Conservation (phyloP, 2,888 invertebrate genomes). For the Brenthis hecate region DNA sequence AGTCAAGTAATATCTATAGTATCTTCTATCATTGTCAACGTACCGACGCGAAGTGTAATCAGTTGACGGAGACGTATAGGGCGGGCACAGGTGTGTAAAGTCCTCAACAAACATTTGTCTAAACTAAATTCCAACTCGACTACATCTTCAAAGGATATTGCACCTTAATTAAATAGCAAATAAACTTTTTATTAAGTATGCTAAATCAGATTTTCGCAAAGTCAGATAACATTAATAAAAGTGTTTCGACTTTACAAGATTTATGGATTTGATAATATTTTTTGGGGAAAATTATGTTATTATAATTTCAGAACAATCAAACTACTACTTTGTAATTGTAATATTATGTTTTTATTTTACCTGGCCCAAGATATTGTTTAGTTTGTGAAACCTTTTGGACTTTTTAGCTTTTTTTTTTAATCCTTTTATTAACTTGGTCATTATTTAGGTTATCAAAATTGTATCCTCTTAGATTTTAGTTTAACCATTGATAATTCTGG, state of each 20-base stretch:
- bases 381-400: too few species aligned
- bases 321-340: too few species aligned
- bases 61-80: constrained; percentile 46
- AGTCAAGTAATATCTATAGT: constrained; percentile 34
- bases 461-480: too few species aligned
- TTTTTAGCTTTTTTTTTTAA: too few species aligned
- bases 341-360: too few species aligned
- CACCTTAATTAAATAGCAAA: constrained; percentile 11
- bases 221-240: not conserved
- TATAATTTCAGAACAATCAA: not conserved
- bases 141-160: constrained; percentile 13
- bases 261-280: not conserved
- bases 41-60: constrained; percentile 39
- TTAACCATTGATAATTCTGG: too few species aligned
- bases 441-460: too few species aligned
- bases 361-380: too few species aligned
- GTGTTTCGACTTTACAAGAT: not conserved
- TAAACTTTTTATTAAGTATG: constrained; percentile 5
- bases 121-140: constrained; percentile 12
- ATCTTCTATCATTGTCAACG: constrained; percentile 44
- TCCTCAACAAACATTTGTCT: constrained; percentile 47
- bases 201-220: not conserved
- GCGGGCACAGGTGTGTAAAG: constrained; percentile 47
- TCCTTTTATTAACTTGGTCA: too few species aligned
- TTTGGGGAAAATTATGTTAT: not conserved